Percentiles rank a stretch among this genome's conserved stretches.
phyloP scores from a whole-genome alignment of 2,888 invertebrate species.

The Limnephilus auricula region DNA sequence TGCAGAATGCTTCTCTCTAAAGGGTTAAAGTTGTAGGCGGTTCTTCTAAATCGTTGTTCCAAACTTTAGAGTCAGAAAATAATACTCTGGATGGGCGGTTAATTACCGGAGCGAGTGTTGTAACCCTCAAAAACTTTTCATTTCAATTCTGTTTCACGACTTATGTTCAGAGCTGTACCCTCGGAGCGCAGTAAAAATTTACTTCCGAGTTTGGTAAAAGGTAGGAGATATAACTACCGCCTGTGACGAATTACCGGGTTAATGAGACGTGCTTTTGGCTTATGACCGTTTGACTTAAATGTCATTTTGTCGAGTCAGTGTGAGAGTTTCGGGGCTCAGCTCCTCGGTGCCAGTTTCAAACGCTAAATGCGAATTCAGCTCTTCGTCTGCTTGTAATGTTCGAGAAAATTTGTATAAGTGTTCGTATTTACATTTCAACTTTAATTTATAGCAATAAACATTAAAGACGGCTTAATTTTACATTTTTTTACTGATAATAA shows the following conservation, averaged over 20 bases:
- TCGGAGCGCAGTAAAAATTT: not conserved
- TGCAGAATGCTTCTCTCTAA: not conserved
- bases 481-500: not conserved
- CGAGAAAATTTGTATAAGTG: not conserved
- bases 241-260: not conserved
- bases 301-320: not conserved
- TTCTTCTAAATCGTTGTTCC: slow-evolving; percentile 39
- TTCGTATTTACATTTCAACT: not conserved
- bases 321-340: slow-evolving; percentile 6
- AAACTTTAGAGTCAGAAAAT: slow-evolving; percentile 41
- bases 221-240: slow-evolving; percentile 7
- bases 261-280: not conserved
- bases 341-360: not conserved
- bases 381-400: not conserved
- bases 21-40: slow-evolving; percentile 27
- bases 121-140: slow-evolving; percentile 29
- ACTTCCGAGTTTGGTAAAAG: slow-evolving; percentile 27
- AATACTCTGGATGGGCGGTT: slow-evolving; percentile 48
- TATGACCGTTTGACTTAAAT: not conserved
- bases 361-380: slow-evolving; percentile 23
- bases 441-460: not conserved
- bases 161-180: slow-evolving; percentile 28
- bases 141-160: slow-evolving; percentile 50
- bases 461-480: too few relatives aligned
- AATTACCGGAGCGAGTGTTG: slow-evolving; percentile 48